phyloP scores from a whole-genome alignment of 1,140 invertebrate species.

The Solen grandis region DNA sequence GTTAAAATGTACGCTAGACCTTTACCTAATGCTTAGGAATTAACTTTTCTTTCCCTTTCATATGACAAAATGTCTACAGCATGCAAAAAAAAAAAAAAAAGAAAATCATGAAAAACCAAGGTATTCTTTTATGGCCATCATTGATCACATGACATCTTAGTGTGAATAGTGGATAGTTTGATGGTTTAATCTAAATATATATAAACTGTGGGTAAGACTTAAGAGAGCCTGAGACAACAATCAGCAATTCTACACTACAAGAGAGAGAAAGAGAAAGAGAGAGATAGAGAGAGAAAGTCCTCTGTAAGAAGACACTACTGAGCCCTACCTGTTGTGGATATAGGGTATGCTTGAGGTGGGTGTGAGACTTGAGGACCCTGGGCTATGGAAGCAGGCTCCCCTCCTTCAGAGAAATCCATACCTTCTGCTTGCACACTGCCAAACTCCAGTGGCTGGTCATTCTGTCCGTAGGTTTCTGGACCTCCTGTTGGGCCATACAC shows the following conservation, averaged over 20 bases:
- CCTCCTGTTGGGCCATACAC: slow-evolving; percentile 10
- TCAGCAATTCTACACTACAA: too few species aligned
- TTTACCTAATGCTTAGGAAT: background rate
- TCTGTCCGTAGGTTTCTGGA: slow-evolving; percentile 1
- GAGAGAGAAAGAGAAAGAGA: too few species aligned
- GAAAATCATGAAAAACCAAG: too few species aligned
- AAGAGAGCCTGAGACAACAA: too few species aligned
- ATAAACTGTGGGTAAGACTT: too few species aligned
- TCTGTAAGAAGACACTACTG: too few species aligned
- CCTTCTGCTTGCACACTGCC: slow-evolving; percentile 1
- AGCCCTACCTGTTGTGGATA: background rate
- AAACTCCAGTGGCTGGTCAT: slow-evolving; percentile 54
- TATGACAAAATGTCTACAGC: background rate
- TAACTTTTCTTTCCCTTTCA: slow-evolving; percentile 1
- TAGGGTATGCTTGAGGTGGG: background rate
- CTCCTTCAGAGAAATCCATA: background rate
- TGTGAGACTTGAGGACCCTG: slow-evolving; percentile 25
- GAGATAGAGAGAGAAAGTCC: too few species aligned
- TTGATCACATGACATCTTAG: too few species aligned
- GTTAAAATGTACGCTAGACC: background rate
- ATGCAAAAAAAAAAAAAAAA: too few species aligned
- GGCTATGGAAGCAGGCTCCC: background rate
- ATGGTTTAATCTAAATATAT: too few species aligned
- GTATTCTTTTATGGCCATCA: too few species aligned
- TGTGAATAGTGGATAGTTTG: too few species aligned